A percentile compares a stretch with the other conserved stretches of the same genome.
Evolutionary conservation across 2,888 invertebrate species (phyloP).

Genomic region (Noctua pronuba): DNA sequence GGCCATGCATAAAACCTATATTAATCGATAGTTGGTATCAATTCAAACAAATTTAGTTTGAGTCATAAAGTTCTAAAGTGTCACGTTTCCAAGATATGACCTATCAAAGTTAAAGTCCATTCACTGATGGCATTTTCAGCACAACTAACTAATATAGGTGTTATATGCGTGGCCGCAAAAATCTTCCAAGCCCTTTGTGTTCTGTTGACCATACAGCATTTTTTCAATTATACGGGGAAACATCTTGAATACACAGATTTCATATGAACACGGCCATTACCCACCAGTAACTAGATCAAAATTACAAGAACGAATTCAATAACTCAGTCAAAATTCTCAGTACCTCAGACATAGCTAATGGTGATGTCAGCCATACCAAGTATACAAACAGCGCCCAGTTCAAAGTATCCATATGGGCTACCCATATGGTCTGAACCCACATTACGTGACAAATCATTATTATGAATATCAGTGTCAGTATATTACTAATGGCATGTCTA

Average conservation of each 20-base stretch:
- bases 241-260: not conserved
- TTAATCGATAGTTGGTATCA: no score
- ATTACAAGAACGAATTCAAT: conserved; percentile 5
- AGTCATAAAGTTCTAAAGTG: no score
- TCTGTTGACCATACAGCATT: no score
- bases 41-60: no score
- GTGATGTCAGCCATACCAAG: conserved; percentile 28
- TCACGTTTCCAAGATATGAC: no score
- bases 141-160: no score
- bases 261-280: not conserved
- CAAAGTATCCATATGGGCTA: conserved; percentile 26
- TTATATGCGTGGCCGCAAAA: no score
- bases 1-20: no score
- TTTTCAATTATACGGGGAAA: not conserved
- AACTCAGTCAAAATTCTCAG: conserved; percentile 6
- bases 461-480: conserved; percentile 46
- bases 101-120: no score
- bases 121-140: no score
- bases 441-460: conserved; percentile 66
- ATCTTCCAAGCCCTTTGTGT: no score
- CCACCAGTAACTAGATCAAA: not conserved
- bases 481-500: conserved; percentile 29
- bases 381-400: not conserved
- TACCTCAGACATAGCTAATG: not conserved
- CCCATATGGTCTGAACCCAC: conserved; percentile 48